Percentiles rank a stretch among this genome's conserved stretches.
phyloP scores from a whole-genome alignment of 1,140 invertebrate genomes.

The Kradibia gibbosae region DNA sequence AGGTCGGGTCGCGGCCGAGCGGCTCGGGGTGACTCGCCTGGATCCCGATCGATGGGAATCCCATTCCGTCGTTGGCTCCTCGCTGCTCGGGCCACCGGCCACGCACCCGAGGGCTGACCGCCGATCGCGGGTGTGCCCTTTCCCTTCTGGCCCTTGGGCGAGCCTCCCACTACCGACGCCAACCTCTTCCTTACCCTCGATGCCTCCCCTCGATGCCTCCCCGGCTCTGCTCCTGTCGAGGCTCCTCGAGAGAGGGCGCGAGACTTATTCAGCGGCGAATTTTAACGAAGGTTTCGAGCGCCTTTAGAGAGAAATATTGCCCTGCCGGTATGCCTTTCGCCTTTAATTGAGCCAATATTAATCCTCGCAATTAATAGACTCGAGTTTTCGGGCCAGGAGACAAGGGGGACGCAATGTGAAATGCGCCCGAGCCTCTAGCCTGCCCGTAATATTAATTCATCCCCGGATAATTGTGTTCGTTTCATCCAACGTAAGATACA shows the following conservation, averaged over 20 bases:
- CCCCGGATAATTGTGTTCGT: constrained; percentile 13
- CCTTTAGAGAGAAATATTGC: too few species aligned
- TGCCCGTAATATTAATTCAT: constrained; percentile 7
- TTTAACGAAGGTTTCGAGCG: too few species aligned
- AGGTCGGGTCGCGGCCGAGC: constrained; percentile 17
- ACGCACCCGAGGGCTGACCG: background rate
- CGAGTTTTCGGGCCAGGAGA: background rate
- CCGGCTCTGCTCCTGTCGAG: too few species aligned
- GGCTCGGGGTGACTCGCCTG: background rate
- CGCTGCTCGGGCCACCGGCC: background rate
- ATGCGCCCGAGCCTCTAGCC: background rate
- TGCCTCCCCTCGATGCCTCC: too few species aligned
- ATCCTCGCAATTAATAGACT: background rate
- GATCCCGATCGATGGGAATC: constrained; percentile 47
- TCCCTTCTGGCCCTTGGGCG: too few species aligned
- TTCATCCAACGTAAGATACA: background rate
- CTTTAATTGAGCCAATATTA: background rate
- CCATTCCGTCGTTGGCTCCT: background rate
- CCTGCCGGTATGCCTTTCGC: too few species aligned
- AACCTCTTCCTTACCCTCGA: too few species aligned
- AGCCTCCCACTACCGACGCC: too few species aligned
- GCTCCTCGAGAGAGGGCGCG: too few species aligned
- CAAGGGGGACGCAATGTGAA: background rate
- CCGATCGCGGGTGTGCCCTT: too few species aligned
- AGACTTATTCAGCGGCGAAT: too few species aligned